Percentiles rank a stretch among this genome's conserved stretches.
These are phyloP conservation scores for Lycaena phlaeas DNA, from an alignment of 2,888 invertebrate species.

Conservation along the genomic window DNA sequence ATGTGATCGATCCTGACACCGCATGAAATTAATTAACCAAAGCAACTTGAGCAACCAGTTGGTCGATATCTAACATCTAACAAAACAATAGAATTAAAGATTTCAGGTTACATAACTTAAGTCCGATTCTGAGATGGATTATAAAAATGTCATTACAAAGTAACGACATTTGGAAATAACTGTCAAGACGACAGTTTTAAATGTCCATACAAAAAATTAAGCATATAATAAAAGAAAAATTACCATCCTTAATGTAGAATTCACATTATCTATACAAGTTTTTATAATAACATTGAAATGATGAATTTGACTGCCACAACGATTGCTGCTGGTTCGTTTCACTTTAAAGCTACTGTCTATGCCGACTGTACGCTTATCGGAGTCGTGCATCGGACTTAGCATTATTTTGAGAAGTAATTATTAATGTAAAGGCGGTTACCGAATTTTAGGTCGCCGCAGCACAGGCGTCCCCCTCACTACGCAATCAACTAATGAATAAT, in stretches of 20 bases:
- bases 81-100: constrained; percentile 4
- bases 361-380: constrained; percentile 49
- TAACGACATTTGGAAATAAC: neutral
- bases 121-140: neutral
- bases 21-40: constrained; percentile 48
- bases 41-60: constrained; percentile 26
- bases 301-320: neutral
- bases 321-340: neutral
- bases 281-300: neutral
- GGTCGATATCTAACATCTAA: constrained; percentile 10
- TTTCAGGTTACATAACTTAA: constrained; percentile 4
- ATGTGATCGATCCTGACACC: constrained; percentile 52
- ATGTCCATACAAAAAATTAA: no score
- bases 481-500: constrained; percentile 63
- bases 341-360: constrained; percentile 15
- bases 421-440: constrained; percentile 65
- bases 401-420: constrained; percentile 74
- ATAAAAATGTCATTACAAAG: neutral
- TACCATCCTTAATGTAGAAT: no score
- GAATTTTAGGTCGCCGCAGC: constrained; percentile 60
- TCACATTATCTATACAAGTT: neutral
- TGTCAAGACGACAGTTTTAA: no score
- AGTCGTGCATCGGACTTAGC: constrained; percentile 63
- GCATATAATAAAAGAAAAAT: no score
- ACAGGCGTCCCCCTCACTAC: constrained; percentile 32